phyloP scores from a whole-genome alignment of 2,113 vertebrate species.

The Bucco capensis region DNA sequence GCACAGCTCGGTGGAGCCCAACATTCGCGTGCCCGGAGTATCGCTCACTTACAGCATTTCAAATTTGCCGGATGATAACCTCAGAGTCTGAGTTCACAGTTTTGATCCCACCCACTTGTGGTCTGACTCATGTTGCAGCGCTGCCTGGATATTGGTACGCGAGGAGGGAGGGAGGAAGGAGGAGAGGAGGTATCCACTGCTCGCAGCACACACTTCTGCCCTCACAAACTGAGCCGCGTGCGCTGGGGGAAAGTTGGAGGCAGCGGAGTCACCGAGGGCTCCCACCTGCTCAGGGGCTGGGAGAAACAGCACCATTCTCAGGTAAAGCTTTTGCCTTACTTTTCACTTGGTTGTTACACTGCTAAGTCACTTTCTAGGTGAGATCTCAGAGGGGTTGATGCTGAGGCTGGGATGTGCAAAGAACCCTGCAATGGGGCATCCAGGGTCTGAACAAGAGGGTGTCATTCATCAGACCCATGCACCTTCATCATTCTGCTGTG shows the following conservation, averaged over 20 bases:
- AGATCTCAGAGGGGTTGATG: background rate
- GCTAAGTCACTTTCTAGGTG: background rate
- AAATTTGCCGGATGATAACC: conserved; percentile 48
- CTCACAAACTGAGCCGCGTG: accelerated
- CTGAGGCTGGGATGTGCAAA: background rate
- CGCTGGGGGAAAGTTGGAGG: background rate
- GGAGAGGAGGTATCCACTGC: background rate
- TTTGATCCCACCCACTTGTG: conserved; percentile 45
- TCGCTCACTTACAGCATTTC: background rate
- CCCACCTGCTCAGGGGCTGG: background rate
- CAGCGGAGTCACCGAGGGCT: background rate
- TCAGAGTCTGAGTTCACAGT: background rate
- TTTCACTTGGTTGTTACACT: background rate
- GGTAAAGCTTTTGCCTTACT: conserved; percentile 52
- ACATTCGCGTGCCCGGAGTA: accelerated
- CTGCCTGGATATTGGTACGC: conserved; percentile 11
- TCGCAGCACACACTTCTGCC: background rate
- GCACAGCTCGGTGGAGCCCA: background rate
- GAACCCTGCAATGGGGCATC: background rate
- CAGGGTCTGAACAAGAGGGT: background rate
- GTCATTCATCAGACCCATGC: accelerated
- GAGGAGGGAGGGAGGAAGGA: background rate
- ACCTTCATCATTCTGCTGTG: no score
- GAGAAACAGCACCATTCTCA: background rate
- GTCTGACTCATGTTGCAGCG: conserved; percentile 39